Evolutionary conservation across 1,140 invertebrate species (phyloP).

Genomic region (Drosophila funebris): DNA sequence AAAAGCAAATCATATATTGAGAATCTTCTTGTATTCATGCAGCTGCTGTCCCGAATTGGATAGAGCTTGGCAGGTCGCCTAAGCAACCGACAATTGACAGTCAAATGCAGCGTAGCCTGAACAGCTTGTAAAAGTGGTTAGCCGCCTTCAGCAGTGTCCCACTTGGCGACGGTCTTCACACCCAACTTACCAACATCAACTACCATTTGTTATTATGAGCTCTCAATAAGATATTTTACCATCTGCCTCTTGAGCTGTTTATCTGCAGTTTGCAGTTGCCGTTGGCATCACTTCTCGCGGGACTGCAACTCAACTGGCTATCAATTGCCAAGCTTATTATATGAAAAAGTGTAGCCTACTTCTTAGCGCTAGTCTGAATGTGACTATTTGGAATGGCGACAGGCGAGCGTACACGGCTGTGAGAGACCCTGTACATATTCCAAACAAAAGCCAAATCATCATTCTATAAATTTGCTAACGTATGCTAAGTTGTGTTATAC

Average conservation of each 20-base stretch:
- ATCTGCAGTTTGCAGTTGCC: slow-evolving; percentile 50
- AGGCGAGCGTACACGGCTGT: no score
- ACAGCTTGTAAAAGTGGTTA: slow-evolving; percentile 58
- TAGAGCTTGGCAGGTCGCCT: slow-evolving; percentile 45
- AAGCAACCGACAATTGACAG: slow-evolving; percentile 66
- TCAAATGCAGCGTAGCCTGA: slow-evolving; percentile 44
- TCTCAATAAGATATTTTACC: slow-evolving; percentile 8
- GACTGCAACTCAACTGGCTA: slow-evolving; percentile 16
- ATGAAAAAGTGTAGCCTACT: slow-evolving; percentile 73
- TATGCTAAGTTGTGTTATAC: no score
- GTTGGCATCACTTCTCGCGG: slow-evolving; percentile 4
- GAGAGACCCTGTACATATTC: no score
- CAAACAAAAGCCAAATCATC: no score
- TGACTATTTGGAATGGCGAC: no score
- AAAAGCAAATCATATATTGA: slow-evolving; percentile 33
- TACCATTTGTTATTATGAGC: background rate
- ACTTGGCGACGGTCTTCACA: slow-evolving; percentile 7
- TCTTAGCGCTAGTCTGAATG: slow-evolving; percentile 45
- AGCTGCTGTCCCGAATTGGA: background rate
- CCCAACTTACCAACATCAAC: background rate
- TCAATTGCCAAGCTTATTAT: slow-evolving; percentile 43
- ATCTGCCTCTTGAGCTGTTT: slow-evolving; percentile 60
- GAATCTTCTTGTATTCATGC: slow-evolving; percentile 26
- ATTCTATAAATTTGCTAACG: no score
- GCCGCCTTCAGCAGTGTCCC: slow-evolving; percentile 21